Evolutionary conservation across 2,888 invertebrate genomes (phyloP), one percentile per base, ranked within the genome.

Genomic region (Cheilosia pagana): DNA sequence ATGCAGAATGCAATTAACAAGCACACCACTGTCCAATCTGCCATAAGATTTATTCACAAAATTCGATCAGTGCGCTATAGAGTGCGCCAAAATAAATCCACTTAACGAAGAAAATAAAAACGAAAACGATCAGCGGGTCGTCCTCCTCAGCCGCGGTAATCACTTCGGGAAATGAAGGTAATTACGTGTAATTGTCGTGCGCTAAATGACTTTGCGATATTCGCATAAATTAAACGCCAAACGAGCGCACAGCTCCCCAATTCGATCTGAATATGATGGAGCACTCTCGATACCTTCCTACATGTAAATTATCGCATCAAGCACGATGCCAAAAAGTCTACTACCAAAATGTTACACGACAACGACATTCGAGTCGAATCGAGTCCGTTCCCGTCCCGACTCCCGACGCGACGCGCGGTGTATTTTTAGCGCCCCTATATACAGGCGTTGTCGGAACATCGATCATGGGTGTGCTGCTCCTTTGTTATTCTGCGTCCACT

Each of bases 191-290:
- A 78, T 83, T 83, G 78, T 83, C 78, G 83, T 83, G 83, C 59
- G 74, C 83, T 83, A 78, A 83, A 83, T 83, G 83, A 78, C 68
- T 83, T 78, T 78, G 83, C 83, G 78, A 83, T 83, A 78, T 75
- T 78, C 83, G 35, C 39, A 83, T 83, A 83, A 78, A 83, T 83
- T 78, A 74, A 63, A 53, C 57, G 70, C 78, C 78, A 77, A 78
- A 74, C 75, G 45, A 74, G 21, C 35, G 21, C 5, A 28, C 23
- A 6, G 60, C 77, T 48, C 60, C 62, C 39, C 62, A 72, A 53
- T 52, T 74, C 63, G 52, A 53, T 63, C 63, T 52, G 78, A 79
- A 75, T 75, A 79, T 75, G 75, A 83, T 83, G 65, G 85, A 81
- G 71, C 55, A 59, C 50, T 71, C 79, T 81, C 85, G 67, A 81